phyloP scores from a whole-genome alignment of 2,113 vertebrate genomes.

The Oncorhynchus masou region DNA sequence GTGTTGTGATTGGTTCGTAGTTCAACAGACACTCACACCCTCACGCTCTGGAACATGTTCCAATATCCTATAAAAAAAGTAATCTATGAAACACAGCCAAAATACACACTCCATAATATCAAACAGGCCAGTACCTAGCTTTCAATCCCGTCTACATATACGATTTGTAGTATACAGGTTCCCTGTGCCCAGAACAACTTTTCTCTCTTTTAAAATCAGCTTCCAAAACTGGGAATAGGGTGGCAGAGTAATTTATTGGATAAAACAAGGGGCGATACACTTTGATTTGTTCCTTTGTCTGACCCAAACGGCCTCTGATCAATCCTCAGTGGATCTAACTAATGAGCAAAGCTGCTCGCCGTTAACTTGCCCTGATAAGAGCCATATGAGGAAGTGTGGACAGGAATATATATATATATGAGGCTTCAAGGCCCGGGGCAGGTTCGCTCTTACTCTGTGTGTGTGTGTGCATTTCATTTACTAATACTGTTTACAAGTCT shows the following conservation, averaged over 20 bases:
- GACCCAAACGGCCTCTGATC: constrained; percentile 23
- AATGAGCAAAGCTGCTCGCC: constrained; percentile 31
- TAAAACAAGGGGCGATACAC: constrained; percentile 36
- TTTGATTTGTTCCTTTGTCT: constrained; percentile 48
- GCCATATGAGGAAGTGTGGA: constrained; percentile 10
- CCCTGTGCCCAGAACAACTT: neutral
- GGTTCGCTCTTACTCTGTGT: neutral
- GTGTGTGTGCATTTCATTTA: too few species aligned
- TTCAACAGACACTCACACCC: constrained; percentile 5
- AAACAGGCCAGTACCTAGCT: constrained; percentile 13
- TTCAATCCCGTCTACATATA: constrained; percentile 26
- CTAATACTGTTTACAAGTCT: too few species aligned
- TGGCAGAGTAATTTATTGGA: constrained; percentile 26
- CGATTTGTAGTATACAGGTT: neutral
- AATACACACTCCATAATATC: constrained; percentile 23
- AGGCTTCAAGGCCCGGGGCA: constrained; percentile 24
- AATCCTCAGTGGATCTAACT: constrained; percentile 27
- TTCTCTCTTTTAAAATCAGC: too few species aligned
- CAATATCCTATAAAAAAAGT: constrained; percentile 35
- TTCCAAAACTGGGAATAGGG: constrained; percentile 29
- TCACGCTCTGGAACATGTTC: constrained; percentile 11
- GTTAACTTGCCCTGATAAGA: constrained; percentile 30
- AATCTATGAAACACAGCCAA: constrained; percentile 11
- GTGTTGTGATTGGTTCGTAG: constrained; percentile 40
- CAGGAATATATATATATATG: constrained; percentile 27